Evolutionary conservation across 2,113 vertebrate species (phyloP).

Genomic region (Isurus oxyrinchus): DNA sequence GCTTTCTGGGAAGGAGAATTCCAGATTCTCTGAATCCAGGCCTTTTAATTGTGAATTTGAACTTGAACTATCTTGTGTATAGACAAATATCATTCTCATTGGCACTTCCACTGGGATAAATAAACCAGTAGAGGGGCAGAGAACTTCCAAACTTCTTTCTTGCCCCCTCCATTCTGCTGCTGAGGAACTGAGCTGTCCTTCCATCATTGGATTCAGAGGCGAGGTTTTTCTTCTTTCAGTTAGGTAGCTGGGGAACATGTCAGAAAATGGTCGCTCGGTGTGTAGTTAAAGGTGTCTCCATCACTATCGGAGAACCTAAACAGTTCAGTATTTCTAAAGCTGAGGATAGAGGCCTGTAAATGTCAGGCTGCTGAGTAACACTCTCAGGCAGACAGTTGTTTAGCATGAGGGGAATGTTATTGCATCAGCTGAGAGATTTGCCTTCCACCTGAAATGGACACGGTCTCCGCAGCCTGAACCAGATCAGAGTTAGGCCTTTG

Average conservation of each 20-base stretch:
- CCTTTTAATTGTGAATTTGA: neutral
- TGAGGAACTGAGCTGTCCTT: neutral
- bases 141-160: neutral
- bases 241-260: neutral
- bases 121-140: neutral
- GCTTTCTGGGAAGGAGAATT: no score
- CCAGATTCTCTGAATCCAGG: neutral
- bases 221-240: neutral
- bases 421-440: neutral
- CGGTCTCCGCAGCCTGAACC: neutral
- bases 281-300: neutral
- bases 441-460: neutral
- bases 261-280: neutral
- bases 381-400: neutral
- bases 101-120: neutral
- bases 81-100: neutral
- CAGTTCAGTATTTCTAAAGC: neutral
- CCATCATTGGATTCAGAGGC: neutral
- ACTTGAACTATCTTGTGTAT: neutral
- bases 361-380: neutral
- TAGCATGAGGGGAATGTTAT: neutral
- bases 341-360: neutral
- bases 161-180: neutral
- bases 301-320: neutral
- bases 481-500: neutral